phyloP scores from a whole-genome alignment of 2,113 vertebrate species.

The Gallinago jamesoni region DNA sequence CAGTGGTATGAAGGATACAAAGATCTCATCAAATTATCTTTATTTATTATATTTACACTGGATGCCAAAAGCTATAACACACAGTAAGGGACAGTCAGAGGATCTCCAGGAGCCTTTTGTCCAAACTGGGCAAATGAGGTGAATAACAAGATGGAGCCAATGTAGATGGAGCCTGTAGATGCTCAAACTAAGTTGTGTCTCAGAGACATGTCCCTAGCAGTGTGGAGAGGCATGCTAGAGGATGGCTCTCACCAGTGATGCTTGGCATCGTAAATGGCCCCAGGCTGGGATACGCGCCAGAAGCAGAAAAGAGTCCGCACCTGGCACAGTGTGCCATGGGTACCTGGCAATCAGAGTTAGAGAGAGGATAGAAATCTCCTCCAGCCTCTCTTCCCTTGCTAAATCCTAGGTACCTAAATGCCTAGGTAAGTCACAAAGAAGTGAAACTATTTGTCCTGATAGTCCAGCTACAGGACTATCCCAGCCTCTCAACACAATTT shows the following conservation, averaged over 20 bases:
- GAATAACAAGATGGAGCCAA: background rate
- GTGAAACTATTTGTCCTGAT: background rate
- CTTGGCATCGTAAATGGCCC: background rate
- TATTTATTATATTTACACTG: background rate
- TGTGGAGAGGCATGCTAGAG: background rate
- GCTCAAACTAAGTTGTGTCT: background rate
- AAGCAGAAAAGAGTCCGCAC: background rate
- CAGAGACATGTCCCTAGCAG: background rate
- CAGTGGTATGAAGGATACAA: background rate
- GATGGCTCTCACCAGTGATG: background rate
- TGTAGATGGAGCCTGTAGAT: background rate
- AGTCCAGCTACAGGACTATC: background rate
- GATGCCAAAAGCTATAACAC: background rate
- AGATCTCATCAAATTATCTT: background rate
- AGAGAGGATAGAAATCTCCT: background rate
- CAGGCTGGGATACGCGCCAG: background rate
- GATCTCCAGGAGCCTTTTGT: background rate
- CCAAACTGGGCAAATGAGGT: background rate
- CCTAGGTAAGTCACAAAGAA: background rate
- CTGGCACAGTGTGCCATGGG: background rate
- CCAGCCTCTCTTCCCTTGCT: background rate
- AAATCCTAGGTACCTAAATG: background rate
- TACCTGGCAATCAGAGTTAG: background rate
- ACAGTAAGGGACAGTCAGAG: background rate
- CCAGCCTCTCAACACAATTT: background rate